Conservation (phyloP, 2,888 invertebrate genomes). For the Notodonta ziczac region DNA sequence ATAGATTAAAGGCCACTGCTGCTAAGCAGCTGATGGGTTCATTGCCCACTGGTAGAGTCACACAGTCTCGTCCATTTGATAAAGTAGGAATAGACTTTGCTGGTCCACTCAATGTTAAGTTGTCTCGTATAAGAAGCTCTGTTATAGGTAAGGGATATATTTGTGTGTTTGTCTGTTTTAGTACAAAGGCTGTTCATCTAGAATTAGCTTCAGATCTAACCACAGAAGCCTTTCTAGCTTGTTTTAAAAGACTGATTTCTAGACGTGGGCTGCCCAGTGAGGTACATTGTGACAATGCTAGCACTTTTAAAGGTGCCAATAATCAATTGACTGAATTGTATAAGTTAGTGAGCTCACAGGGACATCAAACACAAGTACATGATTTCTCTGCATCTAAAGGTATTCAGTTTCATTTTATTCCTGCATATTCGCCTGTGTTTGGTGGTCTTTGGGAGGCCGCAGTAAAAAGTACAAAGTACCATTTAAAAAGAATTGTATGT, state of each 20-base stretch:
- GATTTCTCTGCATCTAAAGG: slow-evolving; percentile 7
- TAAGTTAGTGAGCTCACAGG: slow-evolving; percentile 9
- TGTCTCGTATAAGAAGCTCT: slow-evolving; percentile 13
- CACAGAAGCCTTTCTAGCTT: slow-evolving; percentile 19
- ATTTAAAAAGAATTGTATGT: slow-evolving; percentile 22
- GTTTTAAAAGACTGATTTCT: slow-evolving; percentile 18
- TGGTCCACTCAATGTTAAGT: slow-evolving; percentile 24
- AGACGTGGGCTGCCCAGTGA: slow-evolving; percentile 17
- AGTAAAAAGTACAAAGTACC: slow-evolving; percentile 21
- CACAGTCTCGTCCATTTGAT: slow-evolving; percentile 12
- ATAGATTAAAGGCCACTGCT: slow-evolving; percentile 20
- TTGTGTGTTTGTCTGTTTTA: slow-evolving; percentile 21
- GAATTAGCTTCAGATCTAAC: slow-evolving; percentile 18
- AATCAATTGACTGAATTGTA: slow-evolving; percentile 12
- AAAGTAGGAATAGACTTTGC: slow-evolving; percentile 25
- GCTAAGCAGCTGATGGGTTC: slow-evolving; percentile 29
- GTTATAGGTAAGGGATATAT: slow-evolving; percentile 23
- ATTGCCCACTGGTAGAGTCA: slow-evolving; percentile 18
- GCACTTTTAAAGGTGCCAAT: slow-evolving; percentile 16
- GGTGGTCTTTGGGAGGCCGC: slow-evolving; percentile 5
- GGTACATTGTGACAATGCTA: slow-evolving; percentile 23
- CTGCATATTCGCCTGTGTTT: slow-evolving; percentile 11
- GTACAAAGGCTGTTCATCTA: slow-evolving; percentile 21
- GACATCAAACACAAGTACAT: slow-evolving; percentile 12
- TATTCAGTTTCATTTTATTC: slow-evolving; percentile 14